Conservation (phyloP, 2,113 vertebrate genomes). For the Seriola aureovittata region DNA sequence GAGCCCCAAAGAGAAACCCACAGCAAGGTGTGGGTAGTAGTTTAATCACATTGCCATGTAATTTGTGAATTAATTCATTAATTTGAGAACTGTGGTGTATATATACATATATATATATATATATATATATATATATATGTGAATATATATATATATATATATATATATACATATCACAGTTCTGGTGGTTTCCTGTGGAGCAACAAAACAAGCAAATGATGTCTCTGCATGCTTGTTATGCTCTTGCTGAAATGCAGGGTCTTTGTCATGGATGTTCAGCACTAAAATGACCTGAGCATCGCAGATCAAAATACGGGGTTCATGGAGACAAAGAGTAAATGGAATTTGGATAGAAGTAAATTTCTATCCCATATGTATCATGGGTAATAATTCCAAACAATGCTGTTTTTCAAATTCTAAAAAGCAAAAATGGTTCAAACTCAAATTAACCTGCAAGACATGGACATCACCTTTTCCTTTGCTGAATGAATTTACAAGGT, state of each 20-base stretch:
- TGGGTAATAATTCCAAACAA: too few relatives aligned
- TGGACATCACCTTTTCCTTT: too few relatives aligned
- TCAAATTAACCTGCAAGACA: too few relatives aligned
- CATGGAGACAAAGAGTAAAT: not conserved
- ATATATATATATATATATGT: too few relatives aligned
- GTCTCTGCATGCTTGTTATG: not conserved
- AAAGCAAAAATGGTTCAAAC: too few relatives aligned
- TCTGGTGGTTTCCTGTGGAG: not conserved
- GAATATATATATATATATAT: too few relatives aligned
- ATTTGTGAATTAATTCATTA: conserved; percentile 1
- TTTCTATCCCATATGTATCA: not conserved
- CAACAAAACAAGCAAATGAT: not conserved
- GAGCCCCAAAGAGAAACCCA: conserved; percentile 30
- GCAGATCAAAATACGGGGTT: not conserved
- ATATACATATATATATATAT: too few relatives aligned
- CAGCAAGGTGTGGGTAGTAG: conserved; percentile 29
- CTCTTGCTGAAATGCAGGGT: not conserved
- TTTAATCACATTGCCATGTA: conserved; percentile 49
- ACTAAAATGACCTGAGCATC: not conserved
- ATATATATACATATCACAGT: not conserved
- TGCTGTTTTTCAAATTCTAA: too few relatives aligned
- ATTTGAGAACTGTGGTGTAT: too few relatives aligned
- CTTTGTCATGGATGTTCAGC: not conserved
- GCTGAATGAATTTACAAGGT: too few relatives aligned
- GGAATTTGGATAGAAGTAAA: not conserved